Base-by-base conservation (phyloP, 2,113 vertebrate species). In the Ammodytes marinus region DNA sequence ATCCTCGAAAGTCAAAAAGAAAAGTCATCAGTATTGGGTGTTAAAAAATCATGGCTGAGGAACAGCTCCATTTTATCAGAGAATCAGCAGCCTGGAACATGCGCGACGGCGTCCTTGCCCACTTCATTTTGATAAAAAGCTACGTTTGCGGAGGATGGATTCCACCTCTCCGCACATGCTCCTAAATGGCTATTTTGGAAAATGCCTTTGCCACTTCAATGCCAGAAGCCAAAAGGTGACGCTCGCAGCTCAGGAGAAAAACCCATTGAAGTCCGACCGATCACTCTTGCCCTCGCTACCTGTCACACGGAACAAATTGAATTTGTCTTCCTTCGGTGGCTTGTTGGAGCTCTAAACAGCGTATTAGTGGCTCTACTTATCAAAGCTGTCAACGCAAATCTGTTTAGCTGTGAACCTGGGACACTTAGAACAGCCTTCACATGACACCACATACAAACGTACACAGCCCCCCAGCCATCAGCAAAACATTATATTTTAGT, bases 251-350 rank as follows among this genome's bases (percentile, higher is more conserved):
- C 87, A 85, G 77, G 83, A 74, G 82, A 80, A 88, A 86, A 91
- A 85, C 46, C 87, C 84, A 87, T 89, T 91, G 72, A 50, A 90
- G 86, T 93, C 86, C 71, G 66, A 85, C 69, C 76, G 69, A 94
- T 93, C 90, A 89, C 88, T 92, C 90, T 87, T 86, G 71, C 90
- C 83, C 65, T 85, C 77, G 86, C 90, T 91, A 86, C 91, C 93
- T 95, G 94, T 95, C 95, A 94, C 83, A 89, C 75, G 75, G 87
- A 91, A 94, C 94, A 95, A 96, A 95, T 95, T 94, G 92, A 95
- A 95, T 95, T 94, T 92, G 93, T 94, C 94, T 92, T 94, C 92
- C 92, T 90, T 87, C 70, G 35, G 83, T 93, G 89, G 89, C 91
- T 91, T 90, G 90, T 92, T 92, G 89, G 84, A 89, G 88, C 91